Evolutionary conservation across 2,797 vertebrate species (phyloP).

Genomic region (Enteromius viviparus): DNA sequence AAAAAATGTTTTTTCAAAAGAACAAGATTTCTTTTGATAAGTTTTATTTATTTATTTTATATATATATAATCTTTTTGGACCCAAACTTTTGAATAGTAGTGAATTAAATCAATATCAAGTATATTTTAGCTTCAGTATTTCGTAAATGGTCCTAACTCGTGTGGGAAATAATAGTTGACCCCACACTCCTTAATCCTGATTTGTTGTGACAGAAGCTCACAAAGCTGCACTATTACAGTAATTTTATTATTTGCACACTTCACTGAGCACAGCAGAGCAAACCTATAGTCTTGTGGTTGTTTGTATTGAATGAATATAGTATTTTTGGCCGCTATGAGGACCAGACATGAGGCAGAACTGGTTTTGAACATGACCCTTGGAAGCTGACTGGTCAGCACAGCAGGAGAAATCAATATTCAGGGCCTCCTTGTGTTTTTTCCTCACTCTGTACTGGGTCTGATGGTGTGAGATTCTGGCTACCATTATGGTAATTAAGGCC

Average conservation of each 20-base stretch:
- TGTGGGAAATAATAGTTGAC: neutral
- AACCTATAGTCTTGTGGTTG: slow-evolving; percentile 14
- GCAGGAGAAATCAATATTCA: slow-evolving; percentile 59
- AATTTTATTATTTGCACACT: slow-evolving; percentile 1
- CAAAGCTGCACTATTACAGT: slow-evolving; percentile 11
- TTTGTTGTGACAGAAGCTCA: neutral
- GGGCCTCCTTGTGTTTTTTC: slow-evolving; percentile 41
- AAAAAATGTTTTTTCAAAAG: no score
- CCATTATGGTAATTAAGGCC: slow-evolving; percentile 58
- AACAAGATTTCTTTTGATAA: no score
- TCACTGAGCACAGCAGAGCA: slow-evolving; percentile 17
- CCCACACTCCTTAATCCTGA: neutral
- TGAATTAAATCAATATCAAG: neutral
- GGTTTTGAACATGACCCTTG: slow-evolving; percentile 55
- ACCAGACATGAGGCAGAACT: slow-evolving; percentile 52
- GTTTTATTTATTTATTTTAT: no score
- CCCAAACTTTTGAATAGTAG: no score
- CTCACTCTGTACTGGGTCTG: slow-evolving; percentile 9
- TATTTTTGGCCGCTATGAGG: slow-evolving; percentile 3
- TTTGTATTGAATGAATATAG: slow-evolving; percentile 33
- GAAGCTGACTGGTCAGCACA: slow-evolving; percentile 43
- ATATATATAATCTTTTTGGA: neutral
- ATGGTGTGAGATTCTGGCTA: slow-evolving; percentile 50
- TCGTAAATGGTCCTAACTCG: neutral
- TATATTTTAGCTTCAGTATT: slow-evolving; percentile 4